phyloP scores from a whole-genome alignment of 2,888 invertebrate species.

The Caradrina clavipalpis region DNA sequence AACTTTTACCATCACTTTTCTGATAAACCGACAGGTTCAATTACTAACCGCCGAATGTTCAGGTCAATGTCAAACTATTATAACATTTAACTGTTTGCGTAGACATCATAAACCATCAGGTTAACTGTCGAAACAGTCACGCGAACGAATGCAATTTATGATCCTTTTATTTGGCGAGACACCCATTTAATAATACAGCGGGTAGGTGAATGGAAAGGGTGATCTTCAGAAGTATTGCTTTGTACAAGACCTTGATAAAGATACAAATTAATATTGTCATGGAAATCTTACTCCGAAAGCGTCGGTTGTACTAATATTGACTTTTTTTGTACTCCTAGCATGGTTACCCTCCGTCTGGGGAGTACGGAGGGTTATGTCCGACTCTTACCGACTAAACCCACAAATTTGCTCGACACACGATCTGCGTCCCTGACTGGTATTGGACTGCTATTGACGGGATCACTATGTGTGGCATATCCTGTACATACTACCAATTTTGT shows the following conservation, averaged over 20 bases:
- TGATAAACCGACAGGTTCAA: constrained; percentile 35
- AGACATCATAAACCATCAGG: constrained; percentile 60
- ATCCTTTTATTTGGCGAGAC: constrained; percentile 60
- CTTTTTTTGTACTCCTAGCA: too few species aligned
- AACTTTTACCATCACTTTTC: constrained; percentile 29
- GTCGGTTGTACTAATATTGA: too few species aligned
- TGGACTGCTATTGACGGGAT: too few species aligned
- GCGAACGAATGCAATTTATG: constrained; percentile 66
- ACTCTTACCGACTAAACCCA: too few species aligned
- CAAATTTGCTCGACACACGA: too few species aligned
- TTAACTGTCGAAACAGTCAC: constrained; percentile 62
- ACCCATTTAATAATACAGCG: constrained; percentile 43
- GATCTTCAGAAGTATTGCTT: constrained; percentile 15
- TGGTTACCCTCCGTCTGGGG: too few species aligned
- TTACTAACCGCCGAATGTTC: constrained; percentile 41
- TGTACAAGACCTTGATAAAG: background rate
- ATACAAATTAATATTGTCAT: too few species aligned
- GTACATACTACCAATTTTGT: too few species aligned
- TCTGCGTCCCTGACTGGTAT: too few species aligned
- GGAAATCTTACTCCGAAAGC: too few species aligned
- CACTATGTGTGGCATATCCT: too few species aligned
- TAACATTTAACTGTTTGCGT: constrained; percentile 46
- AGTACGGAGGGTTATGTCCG: too few species aligned
- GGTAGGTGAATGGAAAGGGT: background rate
- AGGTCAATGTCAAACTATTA: constrained; percentile 60